Evolutionary conservation across 2,797 vertebrate species (phyloP), one percentile per base, ranked within the genome.

Genomic region (Pseudochaenichthys georgianus): DNA sequence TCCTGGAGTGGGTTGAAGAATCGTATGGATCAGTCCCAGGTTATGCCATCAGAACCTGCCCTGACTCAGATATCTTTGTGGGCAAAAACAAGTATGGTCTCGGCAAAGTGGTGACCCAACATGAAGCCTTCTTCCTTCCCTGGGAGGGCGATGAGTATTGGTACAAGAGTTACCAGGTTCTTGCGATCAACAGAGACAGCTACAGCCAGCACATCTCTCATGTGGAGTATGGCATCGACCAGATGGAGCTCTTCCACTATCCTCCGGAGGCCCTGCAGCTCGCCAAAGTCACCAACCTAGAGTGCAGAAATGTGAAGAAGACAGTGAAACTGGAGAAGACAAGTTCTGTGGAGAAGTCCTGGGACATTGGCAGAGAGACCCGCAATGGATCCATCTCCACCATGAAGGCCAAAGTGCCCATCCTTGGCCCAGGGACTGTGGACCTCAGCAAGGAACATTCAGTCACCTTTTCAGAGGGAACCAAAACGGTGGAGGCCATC

Each of bases 1-100:
- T 95, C 77, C 69, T 95, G 73, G 68, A 91, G 51, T 95, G 95
- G 95, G 79, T 77, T 17, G 91, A 90, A 17, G 94, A 83, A 6
- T 93, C 94, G 0, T 93, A 93, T 2, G 95, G 94, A 0, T 85
- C 88, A 0, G 92, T 93, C 8, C 95, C 95, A 0, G 61, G 54
- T 5, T 80, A 86, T 2, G 76, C 92, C 2, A 45, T 95, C 64
- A 91, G 80, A 64, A 95, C 95, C 13, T 95, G 95, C 73, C 59
- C 82, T 3, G 66, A 83, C 8, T 77, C 84, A 1, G 87, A 92
- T 23, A 92, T 93, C 70, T 95, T 89, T 0, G 93, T 95, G 47
- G 95, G 94, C 12, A 95, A 95, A 52, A 95, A 95, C 84, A 94
- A 94, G 77, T 95, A 95, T 7, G 95, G 95, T 2, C 90, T 95